Conservation (phyloP, 2,888 invertebrate genomes). For the Teinopalpus imperialis region DNA sequence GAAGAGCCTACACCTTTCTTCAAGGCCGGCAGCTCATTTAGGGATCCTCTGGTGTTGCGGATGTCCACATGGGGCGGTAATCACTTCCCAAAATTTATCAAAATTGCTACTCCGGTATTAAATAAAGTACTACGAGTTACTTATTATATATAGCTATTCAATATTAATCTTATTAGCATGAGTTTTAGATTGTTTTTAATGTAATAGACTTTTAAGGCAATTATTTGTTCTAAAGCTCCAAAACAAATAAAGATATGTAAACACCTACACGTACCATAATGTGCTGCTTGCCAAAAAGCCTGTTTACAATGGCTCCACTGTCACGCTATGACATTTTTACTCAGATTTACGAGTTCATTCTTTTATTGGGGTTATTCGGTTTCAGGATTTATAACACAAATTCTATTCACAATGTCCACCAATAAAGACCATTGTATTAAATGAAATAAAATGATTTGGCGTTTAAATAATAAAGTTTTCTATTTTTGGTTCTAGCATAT, state of each 20-base stretch:
- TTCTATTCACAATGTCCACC: slow-evolving; percentile 4
- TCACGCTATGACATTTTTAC: slow-evolving; percentile 52
- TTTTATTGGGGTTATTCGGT: slow-evolving; percentile 52
- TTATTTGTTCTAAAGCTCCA: background rate
- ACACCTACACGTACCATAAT: slow-evolving; percentile 9
- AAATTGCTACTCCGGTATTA: too few relatives aligned
- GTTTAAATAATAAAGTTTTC: too few relatives aligned
- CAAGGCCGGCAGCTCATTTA: too few relatives aligned
- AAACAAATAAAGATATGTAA: background rate
- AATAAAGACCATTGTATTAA: slow-evolving; percentile 17
- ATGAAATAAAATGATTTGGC: slow-evolving; percentile 7
- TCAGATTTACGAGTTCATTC: slow-evolving; percentile 63
- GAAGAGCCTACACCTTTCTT: too few relatives aligned
- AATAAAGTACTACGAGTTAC: too few relatives aligned
- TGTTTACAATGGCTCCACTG: slow-evolving; percentile 34
- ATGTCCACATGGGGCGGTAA: too few relatives aligned
- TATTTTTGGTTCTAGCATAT: too few relatives aligned
- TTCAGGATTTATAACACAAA: slow-evolving; percentile 27
- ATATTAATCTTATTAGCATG: too few relatives aligned
- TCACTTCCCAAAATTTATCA: too few relatives aligned
- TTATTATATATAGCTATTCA: too few relatives aligned
- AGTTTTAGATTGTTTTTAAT: too few relatives aligned
- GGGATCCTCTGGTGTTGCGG: too few relatives aligned
- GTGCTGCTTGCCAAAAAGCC: slow-evolving; percentile 1
- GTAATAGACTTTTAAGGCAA: background rate